Evolutionary conservation across 1,140 invertebrate genomes (phyloP).

Genomic region (Drosophila ercepeae): DNA sequence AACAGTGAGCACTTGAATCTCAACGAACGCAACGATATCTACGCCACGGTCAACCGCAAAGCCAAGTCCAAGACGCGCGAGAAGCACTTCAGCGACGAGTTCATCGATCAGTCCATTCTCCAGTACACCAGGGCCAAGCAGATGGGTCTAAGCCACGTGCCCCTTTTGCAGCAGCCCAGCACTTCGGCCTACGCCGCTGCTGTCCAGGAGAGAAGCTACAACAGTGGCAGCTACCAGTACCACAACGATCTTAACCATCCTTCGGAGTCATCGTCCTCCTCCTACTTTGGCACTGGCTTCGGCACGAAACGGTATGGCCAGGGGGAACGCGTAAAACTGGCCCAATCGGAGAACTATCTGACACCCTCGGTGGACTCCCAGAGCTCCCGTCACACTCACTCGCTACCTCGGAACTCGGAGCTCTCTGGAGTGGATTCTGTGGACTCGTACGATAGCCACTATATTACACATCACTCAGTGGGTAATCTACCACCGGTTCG

Average conservation of each 20-base stretch:
- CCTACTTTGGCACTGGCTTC: constrained; percentile 80
- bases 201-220: constrained; percentile 59
- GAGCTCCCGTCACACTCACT: constrained; percentile 76
- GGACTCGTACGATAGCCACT: constrained; percentile 83
- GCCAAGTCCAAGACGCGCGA: constrained; percentile 79
- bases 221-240: constrained; percentile 75
- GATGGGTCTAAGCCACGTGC: constrained; percentile 52
- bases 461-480: constrained; percentile 78
- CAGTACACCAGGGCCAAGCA: constrained; percentile 79
- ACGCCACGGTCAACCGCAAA: constrained; percentile 83
- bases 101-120: constrained; percentile 79
- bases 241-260: constrained; percentile 82
- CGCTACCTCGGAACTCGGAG: constrained; percentile 79
- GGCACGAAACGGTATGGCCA: constrained; percentile 65
- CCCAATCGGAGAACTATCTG: constrained; percentile 78
- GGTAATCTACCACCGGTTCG: constrained; percentile 52
- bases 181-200: constrained; percentile 72
- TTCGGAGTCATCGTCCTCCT: constrained; percentile 78
- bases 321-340: constrained; percentile 61
- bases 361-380: constrained; percentile 79
- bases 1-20: constrained; percentile 79
- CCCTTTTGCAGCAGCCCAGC: constrained; percentile 58
- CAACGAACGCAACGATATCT: constrained; percentile 80
- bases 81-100: constrained; percentile 82
- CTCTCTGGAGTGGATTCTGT: constrained; percentile 81